Conservation (phyloP, 1,140 invertebrate species). For the Pseudomyrmex gracilis region DNA sequence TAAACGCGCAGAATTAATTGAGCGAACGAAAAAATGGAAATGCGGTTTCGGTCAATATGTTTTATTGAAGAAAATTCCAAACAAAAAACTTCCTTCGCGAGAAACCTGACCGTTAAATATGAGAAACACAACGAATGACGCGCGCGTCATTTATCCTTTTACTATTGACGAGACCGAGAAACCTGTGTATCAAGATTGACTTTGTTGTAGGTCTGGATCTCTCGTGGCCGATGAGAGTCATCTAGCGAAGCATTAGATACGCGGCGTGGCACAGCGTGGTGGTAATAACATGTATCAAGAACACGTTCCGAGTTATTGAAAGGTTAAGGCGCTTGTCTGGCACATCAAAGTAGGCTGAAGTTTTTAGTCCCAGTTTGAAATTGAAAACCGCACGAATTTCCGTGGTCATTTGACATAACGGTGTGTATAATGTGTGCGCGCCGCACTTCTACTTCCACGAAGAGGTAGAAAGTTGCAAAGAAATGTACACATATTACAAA, state of each 20-base stretch:
- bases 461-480: too few species aligned
- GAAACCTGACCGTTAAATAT: too few species aligned
- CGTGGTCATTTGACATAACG: conserved; percentile 16
- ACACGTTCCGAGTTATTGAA: neutral
- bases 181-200: neutral
- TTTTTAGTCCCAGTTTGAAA: conserved; percentile 30
- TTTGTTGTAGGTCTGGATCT: neutral
- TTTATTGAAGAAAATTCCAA: too few species aligned
- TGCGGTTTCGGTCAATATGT: too few species aligned
- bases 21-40: too few species aligned
- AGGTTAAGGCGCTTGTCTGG: neutral
- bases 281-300: conserved; percentile 33
- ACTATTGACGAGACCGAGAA: neutral
- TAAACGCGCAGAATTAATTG: too few species aligned
- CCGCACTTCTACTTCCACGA: too few species aligned
- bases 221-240: neutral
- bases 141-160: neutral
- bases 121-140: too few species aligned
- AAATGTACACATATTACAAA: too few species aligned
- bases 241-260: neutral
- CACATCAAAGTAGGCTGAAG: conserved; percentile 33
- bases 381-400: neutral
- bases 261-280: neutral
- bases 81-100: too few species aligned
- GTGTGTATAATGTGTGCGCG: neutral